Conservation (phyloP, 2,113 vertebrate genomes). For the Etia nguti region DNA sequence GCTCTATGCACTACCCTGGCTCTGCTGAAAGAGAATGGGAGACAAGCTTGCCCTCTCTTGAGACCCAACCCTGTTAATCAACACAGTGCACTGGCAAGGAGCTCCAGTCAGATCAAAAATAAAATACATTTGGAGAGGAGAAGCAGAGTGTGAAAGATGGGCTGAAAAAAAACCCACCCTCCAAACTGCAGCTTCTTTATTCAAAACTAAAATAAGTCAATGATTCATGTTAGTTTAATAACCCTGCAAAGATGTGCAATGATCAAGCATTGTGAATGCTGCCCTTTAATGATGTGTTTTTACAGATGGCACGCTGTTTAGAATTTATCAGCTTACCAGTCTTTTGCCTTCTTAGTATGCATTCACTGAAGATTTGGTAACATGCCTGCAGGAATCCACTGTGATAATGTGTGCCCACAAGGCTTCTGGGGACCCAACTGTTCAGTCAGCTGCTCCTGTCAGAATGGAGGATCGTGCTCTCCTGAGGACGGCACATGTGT, state of each 20-base stretch:
- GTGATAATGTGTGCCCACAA: slow-evolving; percentile 85
- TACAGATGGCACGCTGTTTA: slow-evolving; percentile 23
- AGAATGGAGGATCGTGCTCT: slow-evolving; percentile 93
- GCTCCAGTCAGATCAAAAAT: slow-evolving; percentile 72
- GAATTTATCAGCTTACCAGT: slow-evolving; percentile 12
- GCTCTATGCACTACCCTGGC: slow-evolving; percentile 38
- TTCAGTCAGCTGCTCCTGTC: slow-evolving; percentile 92
- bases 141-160: slow-evolving; percentile 48
- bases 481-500: slow-evolving; percentile 92
- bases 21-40: slow-evolving; percentile 77
- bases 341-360: slow-evolving; percentile 16
- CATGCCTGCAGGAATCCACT: slow-evolving; percentile 83
- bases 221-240: slow-evolving; percentile 17
- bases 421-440: slow-evolving; percentile 97
- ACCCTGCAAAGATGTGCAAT: slow-evolving; percentile 9
- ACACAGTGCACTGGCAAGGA: slow-evolving; percentile 68
- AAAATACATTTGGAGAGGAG: slow-evolving; percentile 64
- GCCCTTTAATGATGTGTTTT: slow-evolving; percentile 13
- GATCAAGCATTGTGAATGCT: slow-evolving; percentile 9
- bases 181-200: slow-evolving; percentile 16
- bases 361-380: slow-evolving; percentile 39
- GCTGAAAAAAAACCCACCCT: slow-evolving; percentile 12
- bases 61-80: slow-evolving; percentile 77
- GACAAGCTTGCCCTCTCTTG: slow-evolving; percentile 64
- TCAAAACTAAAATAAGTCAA: slow-evolving; percentile 19